phyloP scores from a whole-genome alignment of 2,888 invertebrate species.

The Drosophila subquinaria region DNA sequence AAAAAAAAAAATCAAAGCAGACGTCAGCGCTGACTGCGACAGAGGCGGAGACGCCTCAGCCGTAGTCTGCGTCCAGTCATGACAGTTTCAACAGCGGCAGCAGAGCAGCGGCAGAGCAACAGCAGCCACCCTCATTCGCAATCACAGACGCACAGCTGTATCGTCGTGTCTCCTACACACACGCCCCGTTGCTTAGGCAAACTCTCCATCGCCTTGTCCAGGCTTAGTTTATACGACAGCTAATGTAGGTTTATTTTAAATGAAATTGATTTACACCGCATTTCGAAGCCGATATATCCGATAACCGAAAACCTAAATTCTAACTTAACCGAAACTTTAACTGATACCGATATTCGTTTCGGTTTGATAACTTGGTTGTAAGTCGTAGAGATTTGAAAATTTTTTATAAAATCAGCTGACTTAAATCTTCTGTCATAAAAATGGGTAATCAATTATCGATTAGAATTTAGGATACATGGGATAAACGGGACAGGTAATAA shows the following conservation, averaged over 20 bases:
- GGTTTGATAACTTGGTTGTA: too few species aligned
- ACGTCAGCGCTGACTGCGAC: slow-evolving; percentile 23
- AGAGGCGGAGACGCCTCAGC: slow-evolving; percentile 37
- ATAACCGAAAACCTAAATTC: too few species aligned
- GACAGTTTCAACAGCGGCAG: slow-evolving; percentile 7
- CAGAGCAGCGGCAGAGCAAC: slow-evolving; percentile 19
- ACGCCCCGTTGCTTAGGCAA: slow-evolving; percentile 20
- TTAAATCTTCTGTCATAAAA: too few species aligned
- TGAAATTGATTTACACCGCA: not conserved
- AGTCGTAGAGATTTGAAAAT: too few species aligned
- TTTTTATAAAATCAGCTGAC: too few species aligned
- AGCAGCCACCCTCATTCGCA: slow-evolving; percentile 47
- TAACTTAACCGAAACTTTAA: too few species aligned
- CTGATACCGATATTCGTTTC: too few species aligned
- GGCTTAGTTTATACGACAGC: not conserved
- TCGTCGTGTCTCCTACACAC: slow-evolving; percentile 27
- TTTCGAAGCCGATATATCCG: not conserved
- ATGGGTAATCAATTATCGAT: too few species aligned
- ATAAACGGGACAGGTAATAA: too few species aligned
- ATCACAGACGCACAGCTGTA: slow-evolving; percentile 54
- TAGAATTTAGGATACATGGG: too few species aligned
- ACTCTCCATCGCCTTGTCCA: not conserved
- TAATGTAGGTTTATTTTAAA: not conserved
- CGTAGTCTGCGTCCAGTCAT: slow-evolving; percentile 18
- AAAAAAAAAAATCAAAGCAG: slow-evolving; percentile 51